Conservation (phyloP, 2,113 vertebrate species). For the Athene noctua region DNA sequence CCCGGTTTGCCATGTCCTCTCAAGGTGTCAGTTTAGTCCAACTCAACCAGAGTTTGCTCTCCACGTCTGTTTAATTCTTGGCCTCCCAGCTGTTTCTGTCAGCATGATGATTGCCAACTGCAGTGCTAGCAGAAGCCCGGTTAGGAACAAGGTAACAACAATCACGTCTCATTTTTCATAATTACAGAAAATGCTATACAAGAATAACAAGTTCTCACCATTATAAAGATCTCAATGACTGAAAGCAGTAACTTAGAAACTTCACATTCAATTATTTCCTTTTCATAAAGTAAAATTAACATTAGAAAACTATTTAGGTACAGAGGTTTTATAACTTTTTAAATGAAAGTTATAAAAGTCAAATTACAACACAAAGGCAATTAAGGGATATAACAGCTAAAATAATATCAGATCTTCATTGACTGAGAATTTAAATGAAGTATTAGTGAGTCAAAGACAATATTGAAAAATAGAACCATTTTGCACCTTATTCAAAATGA, state of each 20-base stretch:
- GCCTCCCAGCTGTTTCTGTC: neutral
- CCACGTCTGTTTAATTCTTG: neutral
- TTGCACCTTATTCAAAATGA: neutral
- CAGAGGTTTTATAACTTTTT: neutral
- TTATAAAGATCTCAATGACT: neutral
- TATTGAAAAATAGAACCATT: neutral
- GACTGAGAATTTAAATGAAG: neutral
- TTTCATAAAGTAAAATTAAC: neutral
- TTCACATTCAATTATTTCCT: neutral
- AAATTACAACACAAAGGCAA: neutral
- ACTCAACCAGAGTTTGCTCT: neutral
- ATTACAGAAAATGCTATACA: neutral
- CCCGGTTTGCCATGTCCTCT: neutral
- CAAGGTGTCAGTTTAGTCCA: neutral
- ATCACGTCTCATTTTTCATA: neutral
- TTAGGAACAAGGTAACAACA: neutral
- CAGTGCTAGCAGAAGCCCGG: neutral
- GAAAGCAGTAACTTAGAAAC: neutral
- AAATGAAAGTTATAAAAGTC: neutral
- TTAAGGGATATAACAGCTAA: neutral
- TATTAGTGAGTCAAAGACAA: neutral
- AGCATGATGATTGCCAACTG: neutral
- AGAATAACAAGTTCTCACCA: neutral
- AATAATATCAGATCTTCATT: neutral
- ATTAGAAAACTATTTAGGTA: neutral